phyloP scores from a whole-genome alignment of 2,113 vertebrate species.

The Saguinus midas region DNA sequence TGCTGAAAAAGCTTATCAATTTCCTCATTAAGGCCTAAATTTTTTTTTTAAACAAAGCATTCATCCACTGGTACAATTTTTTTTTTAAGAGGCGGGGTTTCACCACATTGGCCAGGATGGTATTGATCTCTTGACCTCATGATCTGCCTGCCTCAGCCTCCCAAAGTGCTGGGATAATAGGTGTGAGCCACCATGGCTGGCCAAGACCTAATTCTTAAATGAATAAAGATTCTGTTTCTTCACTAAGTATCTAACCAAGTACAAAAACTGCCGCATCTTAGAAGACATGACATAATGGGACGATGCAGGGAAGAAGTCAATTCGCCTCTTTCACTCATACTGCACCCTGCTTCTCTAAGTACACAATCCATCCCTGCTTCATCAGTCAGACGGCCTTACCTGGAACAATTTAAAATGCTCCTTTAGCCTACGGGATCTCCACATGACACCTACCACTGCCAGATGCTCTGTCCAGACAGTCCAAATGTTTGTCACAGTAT shows the following conservation, averaged over 20 bases:
- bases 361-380: not conserved
- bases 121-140: not conserved
- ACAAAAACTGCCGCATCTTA: not conserved
- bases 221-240: not conserved
- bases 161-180: not conserved
- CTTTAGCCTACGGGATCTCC: not conserved
- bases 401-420: not conserved
- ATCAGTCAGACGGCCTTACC: not conserved
- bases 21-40: not conserved
- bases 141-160: not conserved
- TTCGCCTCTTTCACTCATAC: not conserved
- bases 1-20: not conserved
- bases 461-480: not conserved
- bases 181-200: not conserved
- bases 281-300: not conserved
- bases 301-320: not conserved
- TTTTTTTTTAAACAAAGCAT: not conserved
- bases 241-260: not conserved
- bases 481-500: too few species aligned
- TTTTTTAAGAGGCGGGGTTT: not conserved
- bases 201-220: not conserved
- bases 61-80: too few species aligned
- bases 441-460: not conserved
- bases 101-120: not conserved
- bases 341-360: not conserved